Conservation (phyloP, 2,113 vertebrate species). For the Passer domesticus region DNA sequence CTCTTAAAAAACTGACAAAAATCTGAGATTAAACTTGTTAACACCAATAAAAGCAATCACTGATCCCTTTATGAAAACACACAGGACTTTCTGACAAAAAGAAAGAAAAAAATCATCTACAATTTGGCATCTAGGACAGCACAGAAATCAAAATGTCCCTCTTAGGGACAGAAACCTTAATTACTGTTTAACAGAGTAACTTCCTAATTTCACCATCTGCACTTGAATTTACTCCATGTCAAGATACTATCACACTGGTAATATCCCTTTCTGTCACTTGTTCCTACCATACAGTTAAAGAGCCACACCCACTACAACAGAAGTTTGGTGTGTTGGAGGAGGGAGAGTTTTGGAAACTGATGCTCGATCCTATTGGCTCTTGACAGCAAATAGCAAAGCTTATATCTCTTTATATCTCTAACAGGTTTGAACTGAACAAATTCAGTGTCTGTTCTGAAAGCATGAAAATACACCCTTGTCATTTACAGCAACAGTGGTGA, state of each 20-base stretch:
- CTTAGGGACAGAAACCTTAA: not conserved
- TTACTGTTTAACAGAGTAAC: not conserved
- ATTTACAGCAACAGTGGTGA: not conserved
- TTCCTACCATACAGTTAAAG: not conserved
- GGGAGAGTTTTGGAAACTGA: accelerated
- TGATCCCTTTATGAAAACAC: not conserved
- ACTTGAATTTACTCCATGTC: not conserved
- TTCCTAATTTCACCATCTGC: not conserved
- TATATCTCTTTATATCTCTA: no score
- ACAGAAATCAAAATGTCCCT: not conserved
- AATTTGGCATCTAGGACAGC: not conserved
- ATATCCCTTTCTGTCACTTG: not conserved
- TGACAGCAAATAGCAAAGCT: not conserved
- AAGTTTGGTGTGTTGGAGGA: not conserved
- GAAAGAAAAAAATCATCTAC: not conserved
- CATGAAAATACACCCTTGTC: not conserved
- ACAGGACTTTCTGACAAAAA: not conserved
- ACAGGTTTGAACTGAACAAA: not conserved
- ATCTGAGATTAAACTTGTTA: not conserved
- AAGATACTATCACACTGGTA: not conserved
- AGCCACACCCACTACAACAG: not conserved
- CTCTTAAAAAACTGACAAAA: not conserved
- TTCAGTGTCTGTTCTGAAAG: not conserved
- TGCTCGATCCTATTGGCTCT: not conserved
- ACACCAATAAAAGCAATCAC: not conserved